A percentile compares a stretch with the other conserved stretches of the same genome.
These are phyloP conservation scores for Nothoprocta pentlandii DNA, from an alignment of 2,113 vertebrate genomes.

Conservation along the genomic window DNA sequence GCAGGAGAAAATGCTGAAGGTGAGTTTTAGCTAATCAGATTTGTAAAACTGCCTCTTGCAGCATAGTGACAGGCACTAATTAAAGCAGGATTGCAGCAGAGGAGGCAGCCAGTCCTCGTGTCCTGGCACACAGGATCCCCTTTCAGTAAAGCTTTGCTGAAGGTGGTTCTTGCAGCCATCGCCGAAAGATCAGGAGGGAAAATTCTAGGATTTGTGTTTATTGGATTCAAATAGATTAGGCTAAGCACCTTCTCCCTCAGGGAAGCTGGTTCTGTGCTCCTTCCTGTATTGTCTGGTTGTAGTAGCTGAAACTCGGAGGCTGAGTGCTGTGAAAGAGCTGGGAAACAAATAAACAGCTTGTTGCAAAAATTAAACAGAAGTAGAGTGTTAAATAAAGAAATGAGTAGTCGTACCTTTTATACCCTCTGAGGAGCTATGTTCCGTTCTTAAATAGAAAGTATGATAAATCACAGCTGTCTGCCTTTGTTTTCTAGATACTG, in stretches of 20 bases:
- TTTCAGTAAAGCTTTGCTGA: not conserved
- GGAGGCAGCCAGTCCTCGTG: rapidly evolving
- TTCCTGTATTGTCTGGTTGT: not conserved
- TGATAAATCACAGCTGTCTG: not conserved
- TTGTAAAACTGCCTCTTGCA: not conserved
- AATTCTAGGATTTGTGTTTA: not conserved
- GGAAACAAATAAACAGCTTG: not conserved
- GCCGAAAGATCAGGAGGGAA: not conserved
- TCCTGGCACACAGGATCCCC: not conserved
- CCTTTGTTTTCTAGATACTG: not conserved
- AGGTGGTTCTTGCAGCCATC: not conserved
- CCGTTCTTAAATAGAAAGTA: not conserved
- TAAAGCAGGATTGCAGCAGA: not conserved
- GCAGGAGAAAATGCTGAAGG: constrained; percentile 85
- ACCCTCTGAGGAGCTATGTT: not conserved
- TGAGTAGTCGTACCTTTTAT: not conserved
- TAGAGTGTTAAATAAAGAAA: rapidly evolving
- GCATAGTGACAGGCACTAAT: not conserved
- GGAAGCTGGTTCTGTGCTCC: not conserved
- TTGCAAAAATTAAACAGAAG: not conserved
- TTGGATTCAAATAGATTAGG: constrained; percentile 15
- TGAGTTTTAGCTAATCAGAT: constrained; percentile 61
- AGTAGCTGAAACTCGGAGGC: not conserved
- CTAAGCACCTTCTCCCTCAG: not conserved
- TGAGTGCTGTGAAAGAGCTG: not conserved